Conservation (phyloP, 2,888 invertebrate species). For the Chromoteleia sp. region DNA sequence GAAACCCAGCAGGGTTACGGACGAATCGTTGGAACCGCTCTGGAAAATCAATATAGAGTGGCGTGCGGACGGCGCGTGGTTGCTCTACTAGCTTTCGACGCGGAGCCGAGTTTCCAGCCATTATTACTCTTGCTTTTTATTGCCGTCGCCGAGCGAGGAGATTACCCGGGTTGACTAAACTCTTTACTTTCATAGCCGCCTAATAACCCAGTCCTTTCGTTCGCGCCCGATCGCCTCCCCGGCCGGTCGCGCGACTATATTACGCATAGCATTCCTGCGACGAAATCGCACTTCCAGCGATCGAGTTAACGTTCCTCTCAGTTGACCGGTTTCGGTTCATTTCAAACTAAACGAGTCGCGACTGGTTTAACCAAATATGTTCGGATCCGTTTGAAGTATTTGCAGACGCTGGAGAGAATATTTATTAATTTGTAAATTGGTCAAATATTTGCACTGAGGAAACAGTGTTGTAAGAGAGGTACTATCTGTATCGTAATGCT, state of each 20-base stretch:
- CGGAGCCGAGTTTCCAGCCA: slow-evolving; percentile 72
- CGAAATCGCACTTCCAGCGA: no score
- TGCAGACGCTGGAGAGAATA: no score
- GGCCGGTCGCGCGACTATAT: not conserved
- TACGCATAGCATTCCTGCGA: not conserved
- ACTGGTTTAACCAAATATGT: no score
- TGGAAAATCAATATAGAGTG: slow-evolving; percentile 78
- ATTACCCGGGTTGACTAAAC: slow-evolving; percentile 45
- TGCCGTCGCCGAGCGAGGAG: slow-evolving; percentile 37
- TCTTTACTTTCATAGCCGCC: slow-evolving; percentile 50
- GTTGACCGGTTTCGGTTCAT: no score
- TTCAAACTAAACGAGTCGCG: no score
- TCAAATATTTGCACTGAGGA: no score
- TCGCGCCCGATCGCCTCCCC: not conserved
- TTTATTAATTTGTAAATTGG: no score
- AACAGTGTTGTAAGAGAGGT: no score
- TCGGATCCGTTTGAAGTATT: no score
- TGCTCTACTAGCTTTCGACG: slow-evolving; percentile 72
- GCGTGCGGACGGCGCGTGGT: slow-evolving; percentile 73
- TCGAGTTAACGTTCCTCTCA: no score
- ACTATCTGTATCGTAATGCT: no score
- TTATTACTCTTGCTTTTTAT: slow-evolving; percentile 68
- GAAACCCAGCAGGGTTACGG: slow-evolving; percentile 74
- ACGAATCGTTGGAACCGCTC: slow-evolving; percentile 75
- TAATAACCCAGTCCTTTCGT: slow-evolving; percentile 44